Evolutionary conservation across 2,113 vertebrate genomes (phyloP).

Genomic region (Choloepus hoffmanni): DNA sequence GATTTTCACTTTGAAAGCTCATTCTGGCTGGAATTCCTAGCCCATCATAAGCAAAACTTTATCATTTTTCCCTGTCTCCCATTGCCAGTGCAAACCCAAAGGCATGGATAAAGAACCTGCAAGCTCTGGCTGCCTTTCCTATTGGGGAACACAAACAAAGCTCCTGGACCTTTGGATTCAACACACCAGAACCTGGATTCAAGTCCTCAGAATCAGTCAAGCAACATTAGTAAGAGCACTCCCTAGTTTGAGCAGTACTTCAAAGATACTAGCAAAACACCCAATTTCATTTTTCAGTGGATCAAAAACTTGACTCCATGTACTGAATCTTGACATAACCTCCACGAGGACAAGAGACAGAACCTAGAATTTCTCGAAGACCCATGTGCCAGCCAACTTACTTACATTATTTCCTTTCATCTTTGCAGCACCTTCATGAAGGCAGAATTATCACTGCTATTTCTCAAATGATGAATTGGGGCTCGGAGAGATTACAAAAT

Average conservation of each 20-base stretch:
- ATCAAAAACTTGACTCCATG: background rate
- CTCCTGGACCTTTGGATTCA: conserved; percentile 45
- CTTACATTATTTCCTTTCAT: background rate
- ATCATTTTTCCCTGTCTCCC: background rate
- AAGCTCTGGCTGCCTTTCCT: background rate
- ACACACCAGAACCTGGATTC: background rate
- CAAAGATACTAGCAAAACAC: background rate
- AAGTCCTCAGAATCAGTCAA: conserved; percentile 13
- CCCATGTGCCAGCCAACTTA: accelerated
- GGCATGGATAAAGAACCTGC: background rate
- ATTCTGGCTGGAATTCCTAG: background rate
- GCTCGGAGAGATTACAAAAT: background rate
- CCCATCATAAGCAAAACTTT: background rate
- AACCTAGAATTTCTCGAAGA: background rate
- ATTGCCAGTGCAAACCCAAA: background rate
- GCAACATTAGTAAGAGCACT: background rate
- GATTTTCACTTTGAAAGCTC: background rate
- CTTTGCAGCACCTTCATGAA: background rate
- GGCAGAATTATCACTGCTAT: background rate
- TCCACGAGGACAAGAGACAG: background rate
- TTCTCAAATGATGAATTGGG: background rate
- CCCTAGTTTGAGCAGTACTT: background rate
- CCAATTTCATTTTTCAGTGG: background rate
- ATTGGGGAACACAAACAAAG: background rate
- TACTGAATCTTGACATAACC: background rate